Evolutionary conservation across 1,140 invertebrate species (phyloP).

Genomic region (Drosophila paulistorum): DNA sequence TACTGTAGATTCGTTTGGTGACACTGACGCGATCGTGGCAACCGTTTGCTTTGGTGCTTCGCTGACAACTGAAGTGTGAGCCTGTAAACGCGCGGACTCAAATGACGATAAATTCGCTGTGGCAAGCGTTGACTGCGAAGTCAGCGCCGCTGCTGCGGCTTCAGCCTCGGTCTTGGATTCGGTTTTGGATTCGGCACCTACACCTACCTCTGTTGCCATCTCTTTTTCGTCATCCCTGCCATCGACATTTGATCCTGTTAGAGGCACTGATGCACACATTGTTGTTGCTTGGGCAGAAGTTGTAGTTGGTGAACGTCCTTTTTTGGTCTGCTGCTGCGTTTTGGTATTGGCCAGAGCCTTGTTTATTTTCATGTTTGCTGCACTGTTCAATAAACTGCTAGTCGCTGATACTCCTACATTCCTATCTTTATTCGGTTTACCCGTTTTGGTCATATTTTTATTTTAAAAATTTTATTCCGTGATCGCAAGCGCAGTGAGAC

Average conservation of each 20-base stretch:
- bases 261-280: conserved; percentile 26
- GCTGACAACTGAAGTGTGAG: conserved; percentile 78
- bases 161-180: conserved; percentile 28
- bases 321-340: conserved; percentile 37
- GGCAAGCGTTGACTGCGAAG: conserved; percentile 31
- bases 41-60: conserved; percentile 79
- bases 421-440: conserved; percentile 63
- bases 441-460: conserved; percentile 66
- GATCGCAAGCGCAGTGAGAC: conserved; percentile 42
- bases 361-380: conserved; percentile 74
- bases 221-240: conserved; percentile 44
- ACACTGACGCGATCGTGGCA: conserved; percentile 41
- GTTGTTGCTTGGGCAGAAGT: conserved; percentile 17
- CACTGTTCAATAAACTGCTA: conserved; percentile 60
- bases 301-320: conserved; percentile 38
- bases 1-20: conserved; percentile 35
- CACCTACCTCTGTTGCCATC: conserved; percentile 51
- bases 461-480: conserved; percentile 21
- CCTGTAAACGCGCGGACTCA: conserved; percentile 65
- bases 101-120: conserved; percentile 75
- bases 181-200: conserved; percentile 29
- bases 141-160: conserved; percentile 38
- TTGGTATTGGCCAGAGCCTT: conserved; percentile 68
- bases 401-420: conserved; percentile 20
- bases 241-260: conserved; percentile 47